These are phyloP conservation scores for Caenorhabditis sp. DNA, from an alignment of 2,888 invertebrate genomes.

Conservation along the genomic window DNA sequence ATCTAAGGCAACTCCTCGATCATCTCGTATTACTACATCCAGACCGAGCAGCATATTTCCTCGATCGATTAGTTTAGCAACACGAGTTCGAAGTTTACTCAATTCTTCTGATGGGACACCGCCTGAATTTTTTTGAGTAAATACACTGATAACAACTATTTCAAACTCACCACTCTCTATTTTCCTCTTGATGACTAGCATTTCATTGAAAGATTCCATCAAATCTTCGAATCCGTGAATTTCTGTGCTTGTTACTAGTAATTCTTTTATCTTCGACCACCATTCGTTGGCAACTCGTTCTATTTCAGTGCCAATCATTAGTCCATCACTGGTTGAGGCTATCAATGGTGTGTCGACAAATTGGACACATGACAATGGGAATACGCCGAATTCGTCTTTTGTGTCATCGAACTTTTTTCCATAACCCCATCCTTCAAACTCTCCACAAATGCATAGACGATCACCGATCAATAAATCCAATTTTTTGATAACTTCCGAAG, in stretches of 20 bases:
- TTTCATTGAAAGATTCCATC: constrained; percentile 34
- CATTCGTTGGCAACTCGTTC: constrained; percentile 21
- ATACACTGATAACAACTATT: neutral
- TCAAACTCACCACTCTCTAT: constrained; percentile 26
- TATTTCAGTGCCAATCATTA: constrained; percentile 32
- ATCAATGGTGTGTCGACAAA: constrained; percentile 29
- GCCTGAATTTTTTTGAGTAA: constrained; percentile 19
- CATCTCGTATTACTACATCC: constrained; percentile 46
- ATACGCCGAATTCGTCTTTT: constrained; percentile 21
- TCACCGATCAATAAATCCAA: constrained; percentile 38
- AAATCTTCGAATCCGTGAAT: constrained; percentile 22
- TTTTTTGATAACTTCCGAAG: constrained; percentile 1
- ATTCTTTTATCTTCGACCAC: constrained; percentile 42
- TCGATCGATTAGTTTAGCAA: constrained; percentile 43
- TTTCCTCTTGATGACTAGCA: constrained; percentile 33
- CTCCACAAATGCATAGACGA: constrained; percentile 26
- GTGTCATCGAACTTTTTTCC: constrained; percentile 35
- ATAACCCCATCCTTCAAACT: constrained; percentile 26
- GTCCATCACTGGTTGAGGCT: constrained; percentile 35
- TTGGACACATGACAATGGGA: constrained; percentile 24
- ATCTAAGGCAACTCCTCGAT: constrained; percentile 40
- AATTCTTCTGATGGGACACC: constrained; percentile 52
- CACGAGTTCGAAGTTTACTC: constrained; percentile 35
- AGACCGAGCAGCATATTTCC: constrained; percentile 46
- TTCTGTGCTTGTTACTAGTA: constrained; percentile 18